A percentile compares a stretch with the other conserved stretches of the same genome.
These are phyloP conservation scores for Panopea generosa DNA, from an alignment of 2,888 invertebrate species.

Conservation along the genomic window DNA sequence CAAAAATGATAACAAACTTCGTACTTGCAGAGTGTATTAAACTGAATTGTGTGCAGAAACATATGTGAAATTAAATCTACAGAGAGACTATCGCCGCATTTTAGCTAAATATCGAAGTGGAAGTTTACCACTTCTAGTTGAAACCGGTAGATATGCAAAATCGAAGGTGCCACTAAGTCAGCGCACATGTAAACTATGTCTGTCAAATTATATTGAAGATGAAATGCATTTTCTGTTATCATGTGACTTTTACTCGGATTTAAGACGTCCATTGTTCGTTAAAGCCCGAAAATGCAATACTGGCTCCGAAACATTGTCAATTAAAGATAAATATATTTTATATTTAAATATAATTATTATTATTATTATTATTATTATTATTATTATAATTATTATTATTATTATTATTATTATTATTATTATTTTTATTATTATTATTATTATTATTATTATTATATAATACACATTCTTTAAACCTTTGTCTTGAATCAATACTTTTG, in stretches of 20 bases:
- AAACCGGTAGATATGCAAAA: conserved; percentile 5
- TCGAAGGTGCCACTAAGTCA: conserved; percentile 4
- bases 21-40: background rate
- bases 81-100: conserved; percentile 5
- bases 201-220: background rate
- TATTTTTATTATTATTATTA: no score
- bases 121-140: conserved; percentile 4
- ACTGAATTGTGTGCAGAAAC: background rate
- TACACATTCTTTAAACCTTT: no score
- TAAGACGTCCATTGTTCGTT: background rate
- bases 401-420: no score
- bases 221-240: conserved; percentile 12
- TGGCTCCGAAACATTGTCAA: background rate
- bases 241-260: conserved; percentile 12
- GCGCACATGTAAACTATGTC: conserved; percentile 5
- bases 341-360: background rate
- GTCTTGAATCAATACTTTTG: no score
- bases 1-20: conserved; percentile 2
- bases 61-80: conserved; percentile 10
- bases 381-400: no score
- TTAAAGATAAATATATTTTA: conserved; percentile 1
- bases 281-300: conserved; percentile 1
- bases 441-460: no score
- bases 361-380: no score
- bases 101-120: conserved; percentile 12